phyloP scores from a whole-genome alignment of 2,113 vertebrate species.

The Oenanthe melanoleuca region DNA sequence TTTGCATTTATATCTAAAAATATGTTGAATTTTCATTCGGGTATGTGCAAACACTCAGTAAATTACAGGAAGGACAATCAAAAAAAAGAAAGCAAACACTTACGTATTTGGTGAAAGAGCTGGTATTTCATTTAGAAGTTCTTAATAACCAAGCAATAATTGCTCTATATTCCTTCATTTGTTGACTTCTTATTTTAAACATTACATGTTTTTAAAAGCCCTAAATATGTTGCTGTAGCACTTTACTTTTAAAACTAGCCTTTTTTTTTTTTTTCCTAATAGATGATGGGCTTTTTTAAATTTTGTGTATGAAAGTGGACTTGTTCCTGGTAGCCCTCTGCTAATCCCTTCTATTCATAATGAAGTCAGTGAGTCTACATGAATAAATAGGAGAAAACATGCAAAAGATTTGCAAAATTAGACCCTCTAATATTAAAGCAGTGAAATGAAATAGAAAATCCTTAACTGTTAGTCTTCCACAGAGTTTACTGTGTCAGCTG shows the following conservation, averaged over 20 bases:
- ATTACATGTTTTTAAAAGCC: not conserved
- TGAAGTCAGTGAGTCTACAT: not conserved
- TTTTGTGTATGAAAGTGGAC: not conserved
- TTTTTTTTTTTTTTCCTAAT: not conserved
- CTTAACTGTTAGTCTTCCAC: not conserved
- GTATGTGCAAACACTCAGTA: not conserved
- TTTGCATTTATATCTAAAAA: not conserved
- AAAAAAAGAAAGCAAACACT: not conserved
- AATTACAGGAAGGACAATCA: not conserved
- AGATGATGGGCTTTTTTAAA: not conserved
- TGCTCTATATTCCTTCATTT: not conserved
- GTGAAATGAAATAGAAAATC: not conserved
- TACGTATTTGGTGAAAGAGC: not conserved
- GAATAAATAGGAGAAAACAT: not conserved
- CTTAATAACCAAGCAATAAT: not conserved
- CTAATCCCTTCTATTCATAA: not conserved
- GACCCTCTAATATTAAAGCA: not conserved
- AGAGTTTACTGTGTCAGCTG: not conserved
- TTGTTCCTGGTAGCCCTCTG: not conserved
- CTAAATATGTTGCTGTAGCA: not conserved
- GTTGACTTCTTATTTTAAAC: not conserved
- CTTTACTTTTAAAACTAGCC: rapidly evolving
- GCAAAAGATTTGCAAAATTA: not conserved
- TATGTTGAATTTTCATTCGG: not conserved
- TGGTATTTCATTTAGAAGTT: not conserved